Conservation (phyloP, 2,113 vertebrate genomes). For the Piaya cayana region DNA sequence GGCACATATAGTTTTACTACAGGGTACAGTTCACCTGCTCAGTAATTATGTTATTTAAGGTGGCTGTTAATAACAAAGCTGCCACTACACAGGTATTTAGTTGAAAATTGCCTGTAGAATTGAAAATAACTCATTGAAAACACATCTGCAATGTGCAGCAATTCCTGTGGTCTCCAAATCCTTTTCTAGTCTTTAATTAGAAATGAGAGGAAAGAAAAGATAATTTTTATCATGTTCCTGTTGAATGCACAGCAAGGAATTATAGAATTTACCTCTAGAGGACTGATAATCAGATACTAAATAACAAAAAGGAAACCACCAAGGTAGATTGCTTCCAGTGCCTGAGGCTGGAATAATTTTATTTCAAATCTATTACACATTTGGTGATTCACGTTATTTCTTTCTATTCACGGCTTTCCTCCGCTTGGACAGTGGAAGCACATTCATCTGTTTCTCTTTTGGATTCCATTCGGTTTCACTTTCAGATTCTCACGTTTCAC, state of each 20-base stretch:
- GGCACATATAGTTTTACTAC: background rate
- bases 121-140: background rate
- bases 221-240: background rate
- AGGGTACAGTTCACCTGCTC: background rate
- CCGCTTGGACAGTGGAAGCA: background rate
- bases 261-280: background rate
- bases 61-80: background rate
- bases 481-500: slow-evolving; percentile 58
- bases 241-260: background rate
- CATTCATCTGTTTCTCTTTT: slow-evolving; percentile 1
- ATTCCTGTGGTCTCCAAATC: background rate
- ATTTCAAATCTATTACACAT: background rate
- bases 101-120: background rate
- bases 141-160: accelerated
- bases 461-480: slow-evolving; percentile 49
- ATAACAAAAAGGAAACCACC: background rate
- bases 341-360: background rate
- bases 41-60: background rate
- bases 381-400: background rate
- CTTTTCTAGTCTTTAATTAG: background rate
- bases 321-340: background rate
- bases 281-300: background rate
- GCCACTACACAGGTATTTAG: background rate
- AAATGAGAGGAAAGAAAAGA: background rate
- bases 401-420: background rate